A percentile compares a stretch with the other conserved stretches of the same genome.
phyloP scores from a whole-genome alignment of 2,797 vertebrate genomes.

The Tangara arthus region DNA sequence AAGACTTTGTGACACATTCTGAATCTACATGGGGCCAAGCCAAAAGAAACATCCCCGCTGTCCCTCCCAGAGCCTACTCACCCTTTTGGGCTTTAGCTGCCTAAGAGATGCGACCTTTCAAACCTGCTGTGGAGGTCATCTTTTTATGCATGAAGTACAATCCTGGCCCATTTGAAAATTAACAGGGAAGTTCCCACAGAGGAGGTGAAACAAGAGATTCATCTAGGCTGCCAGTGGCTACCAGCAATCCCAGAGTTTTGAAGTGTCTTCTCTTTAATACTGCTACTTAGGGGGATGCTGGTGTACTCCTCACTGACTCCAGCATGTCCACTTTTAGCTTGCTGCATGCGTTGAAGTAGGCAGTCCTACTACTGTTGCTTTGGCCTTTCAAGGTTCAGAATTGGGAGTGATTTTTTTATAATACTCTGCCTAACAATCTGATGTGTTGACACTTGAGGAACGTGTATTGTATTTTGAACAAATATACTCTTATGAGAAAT shows the following conservation, averaged over 20 bases:
- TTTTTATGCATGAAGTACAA: not conserved
- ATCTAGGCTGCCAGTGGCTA: not conserved
- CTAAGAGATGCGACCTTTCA: not conserved
- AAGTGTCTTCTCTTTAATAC: not conserved
- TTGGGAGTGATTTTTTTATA: not conserved
- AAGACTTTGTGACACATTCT: constrained; percentile 41
- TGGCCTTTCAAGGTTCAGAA: not conserved
- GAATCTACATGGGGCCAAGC: not conserved
- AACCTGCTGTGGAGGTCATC: not conserved
- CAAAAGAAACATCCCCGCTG: constrained; percentile 30
- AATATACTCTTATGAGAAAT: not conserved
- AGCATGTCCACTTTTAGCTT: not conserved
- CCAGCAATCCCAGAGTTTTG: not conserved
- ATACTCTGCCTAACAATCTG: not conserved
- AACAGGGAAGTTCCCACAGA: not conserved
- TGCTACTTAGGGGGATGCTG: not conserved
- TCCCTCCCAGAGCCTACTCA: constrained; percentile 23
- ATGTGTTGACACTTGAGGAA: not conserved
- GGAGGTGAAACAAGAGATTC: not conserved
- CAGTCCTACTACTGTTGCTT: not conserved
- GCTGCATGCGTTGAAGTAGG: not conserved
- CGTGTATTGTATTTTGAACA: not conserved
- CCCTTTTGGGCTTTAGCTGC: not conserved
- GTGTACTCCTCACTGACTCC: not conserved
- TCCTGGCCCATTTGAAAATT: not conserved